phyloP scores from a whole-genome alignment of 2,797 vertebrate species.

The Fundulus diaphanus region DNA sequence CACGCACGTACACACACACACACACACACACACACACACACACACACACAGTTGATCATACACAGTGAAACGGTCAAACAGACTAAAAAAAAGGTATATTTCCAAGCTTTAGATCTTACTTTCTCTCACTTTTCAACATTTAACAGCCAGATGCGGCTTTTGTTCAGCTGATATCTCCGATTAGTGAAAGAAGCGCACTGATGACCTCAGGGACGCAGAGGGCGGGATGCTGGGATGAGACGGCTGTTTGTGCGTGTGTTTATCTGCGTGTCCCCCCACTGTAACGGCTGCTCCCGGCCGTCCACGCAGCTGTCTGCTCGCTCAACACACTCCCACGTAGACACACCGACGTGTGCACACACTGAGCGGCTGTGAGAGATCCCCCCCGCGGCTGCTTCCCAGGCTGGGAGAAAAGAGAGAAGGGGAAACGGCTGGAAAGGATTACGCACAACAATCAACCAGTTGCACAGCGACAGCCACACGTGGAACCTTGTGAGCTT shows the following conservation, averaged over 20 bases:
- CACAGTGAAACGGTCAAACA: background rate
- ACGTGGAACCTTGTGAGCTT: constrained; percentile 17
- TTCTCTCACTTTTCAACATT: constrained; percentile 18
- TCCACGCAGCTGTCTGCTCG: constrained; percentile 81
- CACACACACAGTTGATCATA: background rate
- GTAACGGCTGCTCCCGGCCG: constrained; percentile 78
- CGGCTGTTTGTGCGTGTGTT: constrained; percentile 38
- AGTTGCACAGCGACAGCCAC: constrained; percentile 25
- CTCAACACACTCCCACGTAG: constrained; percentile 50
- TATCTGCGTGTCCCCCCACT: constrained; percentile 56
- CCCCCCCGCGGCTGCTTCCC: constrained; percentile 79
- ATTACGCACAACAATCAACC: constrained; percentile 67
- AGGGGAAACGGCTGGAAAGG: constrained; percentile 67
- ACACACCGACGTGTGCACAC: constrained; percentile 36
- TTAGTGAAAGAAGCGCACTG: constrained; percentile 37
- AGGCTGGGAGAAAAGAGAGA: constrained; percentile 65
- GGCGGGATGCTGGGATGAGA: constrained; percentile 49
- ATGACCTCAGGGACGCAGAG: constrained; percentile 37
- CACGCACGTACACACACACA: constrained; percentile 9
- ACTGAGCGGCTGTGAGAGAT: constrained; percentile 72
- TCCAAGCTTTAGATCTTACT: background rate
- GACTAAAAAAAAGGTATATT: background rate
- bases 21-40: constrained; percentile 13
- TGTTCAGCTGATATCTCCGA: constrained; percentile 51
- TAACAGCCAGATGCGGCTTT: constrained; percentile 11